Evolutionary conservation across 2,797 vertebrate species (phyloP), one percentile per base, ranked within the genome.

Genomic region (Telmatherina bonti): DNA sequence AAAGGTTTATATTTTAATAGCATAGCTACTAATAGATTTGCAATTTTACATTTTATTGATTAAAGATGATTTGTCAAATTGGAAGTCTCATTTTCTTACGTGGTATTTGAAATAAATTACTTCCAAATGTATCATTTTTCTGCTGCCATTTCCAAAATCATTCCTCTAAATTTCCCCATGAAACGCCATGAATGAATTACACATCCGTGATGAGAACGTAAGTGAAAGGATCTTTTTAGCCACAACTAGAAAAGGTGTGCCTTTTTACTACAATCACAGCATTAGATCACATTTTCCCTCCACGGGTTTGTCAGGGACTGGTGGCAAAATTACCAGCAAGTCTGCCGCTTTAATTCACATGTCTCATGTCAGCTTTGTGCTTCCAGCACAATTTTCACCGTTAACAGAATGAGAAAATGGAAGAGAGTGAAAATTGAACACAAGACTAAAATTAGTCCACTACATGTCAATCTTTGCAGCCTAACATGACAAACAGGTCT

Each of bases 361-460:
- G 90, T 91, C 93, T 91, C 91, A 83, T 89, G 92, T 92, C 91
- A 93, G 90, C 88, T 93, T 93, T 92, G 88, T 92, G 91, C 90
- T 72, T 83, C 79, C 76, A 63, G 86, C 64, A 90, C 93, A 92
- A 92, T 93, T 93, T 93, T 93, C 93, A 77, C 89, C 71, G 84
- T 89, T 91, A 91, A 80, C 90, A 89, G 88, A 92, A 91, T 90
- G 89, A 91, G 89, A 92, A 93, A 93, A 93, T 93, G 88, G 89
- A 84, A 82, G 88, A 86, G 87, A 90, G 90, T 85, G 93, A 93
- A 93, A 94, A 94, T 94, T 93, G 91, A 94, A 93, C 91, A 92
- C 84, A 83, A 85, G 91, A 84, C 89, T 87, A 89, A 91, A 93
- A 93, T 93, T 90, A 92, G 92, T 89, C 89, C 82, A 88, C 88